phyloP scores from a whole-genome alignment of 2,888 invertebrate genomes.

The Drosophila mimica region DNA sequence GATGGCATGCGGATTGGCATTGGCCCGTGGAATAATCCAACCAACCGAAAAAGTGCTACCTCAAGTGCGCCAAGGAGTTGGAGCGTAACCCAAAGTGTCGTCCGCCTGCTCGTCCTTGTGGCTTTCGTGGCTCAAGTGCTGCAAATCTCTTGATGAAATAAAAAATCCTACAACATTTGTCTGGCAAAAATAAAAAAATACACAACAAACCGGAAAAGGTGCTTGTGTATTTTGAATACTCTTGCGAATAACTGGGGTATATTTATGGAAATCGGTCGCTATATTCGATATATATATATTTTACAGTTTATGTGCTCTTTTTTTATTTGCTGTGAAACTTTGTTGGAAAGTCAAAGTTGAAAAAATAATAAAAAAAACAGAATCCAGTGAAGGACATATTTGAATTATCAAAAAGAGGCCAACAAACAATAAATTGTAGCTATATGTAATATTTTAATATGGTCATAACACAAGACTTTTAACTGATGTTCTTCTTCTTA shows the following conservation, averaged over 20 bases:
- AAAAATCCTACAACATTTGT: constrained; percentile 73
- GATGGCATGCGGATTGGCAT: constrained; percentile 63
- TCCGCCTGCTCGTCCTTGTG: constrained; percentile 34
- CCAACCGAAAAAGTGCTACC: constrained; percentile 61
- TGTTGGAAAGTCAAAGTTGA: not conserved
- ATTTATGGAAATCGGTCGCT: not conserved
- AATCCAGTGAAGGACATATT: not conserved
- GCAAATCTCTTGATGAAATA: constrained; percentile 80
- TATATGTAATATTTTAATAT: not conserved
- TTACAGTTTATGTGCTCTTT: no score
- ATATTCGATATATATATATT: not conserved
- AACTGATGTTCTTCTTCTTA: no score
- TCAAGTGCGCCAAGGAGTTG: constrained; percentile 64
- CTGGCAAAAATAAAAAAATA: constrained; percentile 32
- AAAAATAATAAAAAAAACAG: not conserved
- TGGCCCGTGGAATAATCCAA: constrained; percentile 74
- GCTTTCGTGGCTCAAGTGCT: constrained; percentile 63
- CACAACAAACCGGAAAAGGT: not conserved
- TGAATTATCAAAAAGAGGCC: not conserved
- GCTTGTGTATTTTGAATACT: constrained; percentile 10
- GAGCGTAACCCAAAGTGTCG: constrained; percentile 78
- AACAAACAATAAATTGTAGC: not conserved
- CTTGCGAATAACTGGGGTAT: constrained; percentile 22
- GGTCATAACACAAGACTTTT: not conserved
- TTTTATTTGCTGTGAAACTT: not conserved